Percentiles rank a stretch among this genome's conserved stretches.
Conservation (phyloP, 92 coral and sea anemone species). For the Parazoanthus atlanticus region DNA sequence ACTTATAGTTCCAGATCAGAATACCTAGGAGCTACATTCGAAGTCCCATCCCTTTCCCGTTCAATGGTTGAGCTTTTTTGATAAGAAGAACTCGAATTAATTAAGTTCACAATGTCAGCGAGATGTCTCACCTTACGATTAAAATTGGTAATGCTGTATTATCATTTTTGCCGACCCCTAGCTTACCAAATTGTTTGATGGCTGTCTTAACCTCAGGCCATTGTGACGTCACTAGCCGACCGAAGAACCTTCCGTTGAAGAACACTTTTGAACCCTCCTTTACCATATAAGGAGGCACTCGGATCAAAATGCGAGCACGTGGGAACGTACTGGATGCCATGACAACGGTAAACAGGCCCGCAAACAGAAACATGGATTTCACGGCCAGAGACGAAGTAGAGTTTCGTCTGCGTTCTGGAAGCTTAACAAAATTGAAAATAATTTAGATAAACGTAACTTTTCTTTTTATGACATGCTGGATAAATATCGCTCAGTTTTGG, state of each 20-base stretch:
- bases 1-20: too few species aligned
- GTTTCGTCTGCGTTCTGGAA: neutral
- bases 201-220: constrained; percentile 46
- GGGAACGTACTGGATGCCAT: constrained; percentile 65
- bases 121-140: neutral
- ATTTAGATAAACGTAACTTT: neutral
- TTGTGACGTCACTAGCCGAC: constrained; percentile 56
- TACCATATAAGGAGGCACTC: constrained; percentile 63
- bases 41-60: too few species aligned
- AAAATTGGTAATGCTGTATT: neutral
- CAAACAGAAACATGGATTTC: constrained; percentile 44
- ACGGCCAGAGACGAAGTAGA: constrained; percentile 13
- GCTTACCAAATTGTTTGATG: constrained; percentile 72
- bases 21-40: too few species aligned
- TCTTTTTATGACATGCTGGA: neutral
- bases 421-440: neutral
- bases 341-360: constrained; percentile 64
- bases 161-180: neutral
- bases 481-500: neutral
- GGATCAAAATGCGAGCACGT: constrained; percentile 61
- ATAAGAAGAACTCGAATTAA: too few species aligned
- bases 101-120: neutral
- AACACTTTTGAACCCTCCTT: constrained; percentile 65
- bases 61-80: too few species aligned
- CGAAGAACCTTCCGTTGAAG: constrained; percentile 70